Conservation (phyloP, 2,113 vertebrate species). For the Psittacus erithacus region DNA sequence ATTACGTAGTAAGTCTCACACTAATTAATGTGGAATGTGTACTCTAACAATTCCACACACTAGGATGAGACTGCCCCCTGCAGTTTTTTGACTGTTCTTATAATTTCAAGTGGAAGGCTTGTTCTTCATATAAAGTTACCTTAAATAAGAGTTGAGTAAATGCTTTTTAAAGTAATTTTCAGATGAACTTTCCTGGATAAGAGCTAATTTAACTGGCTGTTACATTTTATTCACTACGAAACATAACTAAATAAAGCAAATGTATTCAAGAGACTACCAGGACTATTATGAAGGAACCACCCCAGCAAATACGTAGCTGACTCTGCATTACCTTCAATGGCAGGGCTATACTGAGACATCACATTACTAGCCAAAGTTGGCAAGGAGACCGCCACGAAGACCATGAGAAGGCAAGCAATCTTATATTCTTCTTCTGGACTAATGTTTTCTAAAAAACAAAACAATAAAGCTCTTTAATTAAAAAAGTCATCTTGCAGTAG, state of each 20-base stretch:
- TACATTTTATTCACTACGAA: neutral
- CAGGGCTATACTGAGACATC: conserved; percentile 98
- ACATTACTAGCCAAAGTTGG: conserved; percentile 96
- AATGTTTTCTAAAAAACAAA: conserved; percentile 88
- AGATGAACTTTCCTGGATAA: neutral
- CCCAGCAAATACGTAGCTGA: neutral
- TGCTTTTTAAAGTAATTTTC: neutral
- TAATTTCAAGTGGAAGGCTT: neutral
- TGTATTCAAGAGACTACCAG: neutral
- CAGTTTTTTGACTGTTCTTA: neutral
- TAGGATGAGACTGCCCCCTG: neutral
- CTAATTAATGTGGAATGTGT: neutral
- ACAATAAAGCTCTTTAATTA: neutral
- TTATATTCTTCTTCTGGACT: conserved; percentile 99
- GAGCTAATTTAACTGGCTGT: neutral
- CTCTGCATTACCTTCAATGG: conserved; percentile 90
- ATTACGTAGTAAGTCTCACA: neutral
- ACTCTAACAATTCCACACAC: neutral
- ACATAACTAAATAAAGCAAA: neutral
- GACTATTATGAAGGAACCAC: neutral
- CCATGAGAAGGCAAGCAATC: conserved; percentile 98
- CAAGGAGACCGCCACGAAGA: conserved; percentile 97
- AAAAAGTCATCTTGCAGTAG: neutral
- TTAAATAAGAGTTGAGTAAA: neutral
- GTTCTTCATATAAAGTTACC: neutral